Percentiles rank a stretch among this genome's conserved stretches.
Evolutionary conservation across 2,113 vertebrate genomes (phyloP).

Genomic region (Piaya cayana): DNA sequence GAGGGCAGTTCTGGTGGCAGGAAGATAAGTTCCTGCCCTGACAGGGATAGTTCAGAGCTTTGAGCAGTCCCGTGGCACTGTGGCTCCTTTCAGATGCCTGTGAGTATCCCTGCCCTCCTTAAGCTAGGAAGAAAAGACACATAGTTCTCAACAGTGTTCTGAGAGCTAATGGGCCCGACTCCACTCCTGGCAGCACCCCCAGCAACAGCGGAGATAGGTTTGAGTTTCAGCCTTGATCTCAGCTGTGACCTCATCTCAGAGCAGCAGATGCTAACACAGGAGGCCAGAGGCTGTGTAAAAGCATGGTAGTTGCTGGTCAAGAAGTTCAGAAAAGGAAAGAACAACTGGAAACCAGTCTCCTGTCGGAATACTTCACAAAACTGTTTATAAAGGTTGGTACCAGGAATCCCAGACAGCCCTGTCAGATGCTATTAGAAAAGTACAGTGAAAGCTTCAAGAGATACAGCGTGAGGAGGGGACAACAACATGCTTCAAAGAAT

Average conservation of each 20-base stretch:
- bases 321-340: not conserved
- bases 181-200: not conserved
- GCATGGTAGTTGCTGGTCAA: not conserved
- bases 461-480: not conserved
- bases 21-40: not conserved
- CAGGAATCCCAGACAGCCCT: not conserved
- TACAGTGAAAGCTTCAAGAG: not conserved
- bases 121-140: not conserved
- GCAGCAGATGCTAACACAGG: not conserved
- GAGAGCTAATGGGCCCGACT: not conserved
- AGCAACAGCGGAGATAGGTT: not conserved
- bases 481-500: not conserved
- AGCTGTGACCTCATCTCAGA: not conserved
- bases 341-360: not conserved
- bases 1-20: not conserved
- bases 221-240: not conserved
- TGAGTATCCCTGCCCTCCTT: not conserved
- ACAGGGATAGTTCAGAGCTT: not conserved
- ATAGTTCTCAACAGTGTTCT: not conserved
- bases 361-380: not conserved
- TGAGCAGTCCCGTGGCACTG: not conserved
- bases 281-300: not conserved
- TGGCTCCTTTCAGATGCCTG: not conserved
- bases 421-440: not conserved
- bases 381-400: not conserved